phyloP scores from a whole-genome alignment of 2,888 invertebrate species.

The Aporophyla nigra region DNA sequence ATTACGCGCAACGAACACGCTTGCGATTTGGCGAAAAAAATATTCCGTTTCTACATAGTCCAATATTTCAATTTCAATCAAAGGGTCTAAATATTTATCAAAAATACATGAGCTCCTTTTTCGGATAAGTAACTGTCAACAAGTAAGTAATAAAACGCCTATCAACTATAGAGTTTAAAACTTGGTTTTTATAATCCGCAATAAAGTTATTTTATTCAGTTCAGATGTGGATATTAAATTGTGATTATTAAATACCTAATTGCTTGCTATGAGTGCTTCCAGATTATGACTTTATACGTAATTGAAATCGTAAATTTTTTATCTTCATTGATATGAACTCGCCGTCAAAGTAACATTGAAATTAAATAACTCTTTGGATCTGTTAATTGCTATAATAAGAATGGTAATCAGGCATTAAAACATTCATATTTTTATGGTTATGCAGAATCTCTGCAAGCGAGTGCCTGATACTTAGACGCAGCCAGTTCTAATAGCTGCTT shows the following conservation, averaged over 20 bases:
- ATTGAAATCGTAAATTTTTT: slow-evolving; percentile 77
- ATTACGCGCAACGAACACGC: slow-evolving; percentile 75
- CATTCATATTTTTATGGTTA: slow-evolving; percentile 14
- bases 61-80: background rate
- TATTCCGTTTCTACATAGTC: slow-evolving; percentile 44
- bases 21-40: slow-evolving; percentile 54
- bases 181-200: slow-evolving; percentile 35
- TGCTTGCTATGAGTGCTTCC: slow-evolving; percentile 53
- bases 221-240: slow-evolving; percentile 58
- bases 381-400: slow-evolving; percentile 28
- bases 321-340: slow-evolving; percentile 68
- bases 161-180: slow-evolving; percentile 26
- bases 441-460: slow-evolving; percentile 28
- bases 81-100: background rate
- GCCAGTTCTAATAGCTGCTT: background rate
- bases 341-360: slow-evolving; percentile 77
- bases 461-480: background rate
- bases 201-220: slow-evolving; percentile 62
- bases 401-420: slow-evolving; percentile 15
- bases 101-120: background rate
- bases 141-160: slow-evolving; percentile 14
- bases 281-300: slow-evolving; percentile 68
- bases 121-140: background rate
- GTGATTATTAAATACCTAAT: slow-evolving; percentile 55
- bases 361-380: slow-evolving; percentile 58